Evolutionary conservation across 2,888 invertebrate genomes (phyloP).

Genomic region (Phengaris arion): DNA sequence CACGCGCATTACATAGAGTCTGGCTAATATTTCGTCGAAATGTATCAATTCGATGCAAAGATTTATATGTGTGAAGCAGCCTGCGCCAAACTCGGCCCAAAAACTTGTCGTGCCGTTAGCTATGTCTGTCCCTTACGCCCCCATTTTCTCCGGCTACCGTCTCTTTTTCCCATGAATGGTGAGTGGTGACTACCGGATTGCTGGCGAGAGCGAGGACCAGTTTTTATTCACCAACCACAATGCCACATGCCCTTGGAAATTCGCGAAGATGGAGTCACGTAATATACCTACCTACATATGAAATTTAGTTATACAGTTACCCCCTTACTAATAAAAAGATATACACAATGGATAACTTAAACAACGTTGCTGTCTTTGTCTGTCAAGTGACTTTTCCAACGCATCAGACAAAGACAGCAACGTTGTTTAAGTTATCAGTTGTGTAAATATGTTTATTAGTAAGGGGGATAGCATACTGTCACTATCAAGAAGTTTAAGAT

Average conservation of each 20-base stretch:
- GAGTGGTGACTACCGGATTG: conserved; percentile 61
- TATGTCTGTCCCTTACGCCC: conserved; percentile 50
- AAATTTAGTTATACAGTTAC: background rate
- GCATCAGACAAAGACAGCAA: too few species aligned
- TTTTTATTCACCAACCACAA: conserved; percentile 58
- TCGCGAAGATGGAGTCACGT: conserved; percentile 44
- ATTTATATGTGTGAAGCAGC: conserved; percentile 54
- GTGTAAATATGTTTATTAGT: too few species aligned
- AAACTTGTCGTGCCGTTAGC: conserved; percentile 65
- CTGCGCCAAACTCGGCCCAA: conserved; percentile 44
- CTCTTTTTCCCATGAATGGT: conserved; percentile 68
- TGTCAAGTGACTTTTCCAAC: too few species aligned
- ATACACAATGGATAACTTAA: too few species aligned
- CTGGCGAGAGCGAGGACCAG: conserved; percentile 63
- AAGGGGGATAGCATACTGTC: background rate
- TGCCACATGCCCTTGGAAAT: conserved; percentile 44
- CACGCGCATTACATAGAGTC: conserved; percentile 40
- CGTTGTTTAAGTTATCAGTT: too few species aligned
- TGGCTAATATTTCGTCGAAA: conserved; percentile 45
- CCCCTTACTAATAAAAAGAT: too few species aligned
- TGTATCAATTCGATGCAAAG: conserved; percentile 48
- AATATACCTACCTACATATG: background rate
- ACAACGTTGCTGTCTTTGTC: too few species aligned
- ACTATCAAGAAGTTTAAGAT: too few species aligned
- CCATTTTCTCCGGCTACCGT: conserved; percentile 39